Base-by-base conservation (phyloP, 2,888 invertebrate genomes). In the Cyclophora albipunctata region DNA sequence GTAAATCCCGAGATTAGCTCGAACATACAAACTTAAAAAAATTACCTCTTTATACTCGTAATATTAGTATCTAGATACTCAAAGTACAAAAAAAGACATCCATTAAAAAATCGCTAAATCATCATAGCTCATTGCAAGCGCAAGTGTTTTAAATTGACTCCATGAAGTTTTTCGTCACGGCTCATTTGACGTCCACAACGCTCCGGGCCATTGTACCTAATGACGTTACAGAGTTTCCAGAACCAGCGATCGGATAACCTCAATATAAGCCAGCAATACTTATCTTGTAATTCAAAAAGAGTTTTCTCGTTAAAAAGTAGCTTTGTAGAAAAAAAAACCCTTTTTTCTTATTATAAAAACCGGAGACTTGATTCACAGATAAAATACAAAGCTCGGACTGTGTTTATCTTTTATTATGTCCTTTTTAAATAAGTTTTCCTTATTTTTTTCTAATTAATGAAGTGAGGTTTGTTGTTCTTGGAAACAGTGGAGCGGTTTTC, bases 121-220 rank as follows among this genome's bases (percentile, higher is more conserved):
- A 67, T 71, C 71, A 72, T 74, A 77, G 75, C 72, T 75, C 73
- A 78, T 74, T 78, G 77, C 76, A 71, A 74, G 71, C 71, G 73
- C 76, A 70, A 67, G 71, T 78, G 79, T 81, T 82, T 80, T 75
- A 81, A 84, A 81, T 82, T 77, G 78, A 84, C 81, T 78, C 75
- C 67, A 67, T 70, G 47, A 77, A 75, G 72, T 37, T 74, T 79
- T 75, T 78, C 75, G 78, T 72, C 73, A 75, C 79, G 83, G 82
- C 77, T 79, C 79, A 79, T 83, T 81, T 80, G 71, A 66, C 34
- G 49, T 48, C 46, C 50, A 48, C 47, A 48, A 42, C 45, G 55
- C 62, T 63, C 62, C 60, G 60, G 71, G 69, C 67, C 69, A 76
- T 81, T 79, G 76, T 79, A 56, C 68, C 69, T 83, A 83, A 82